Evolutionary conservation across 2,797 vertebrate species (phyloP), one percentile per base, ranked within the genome.

Genomic region (Falco columbarius): DNA sequence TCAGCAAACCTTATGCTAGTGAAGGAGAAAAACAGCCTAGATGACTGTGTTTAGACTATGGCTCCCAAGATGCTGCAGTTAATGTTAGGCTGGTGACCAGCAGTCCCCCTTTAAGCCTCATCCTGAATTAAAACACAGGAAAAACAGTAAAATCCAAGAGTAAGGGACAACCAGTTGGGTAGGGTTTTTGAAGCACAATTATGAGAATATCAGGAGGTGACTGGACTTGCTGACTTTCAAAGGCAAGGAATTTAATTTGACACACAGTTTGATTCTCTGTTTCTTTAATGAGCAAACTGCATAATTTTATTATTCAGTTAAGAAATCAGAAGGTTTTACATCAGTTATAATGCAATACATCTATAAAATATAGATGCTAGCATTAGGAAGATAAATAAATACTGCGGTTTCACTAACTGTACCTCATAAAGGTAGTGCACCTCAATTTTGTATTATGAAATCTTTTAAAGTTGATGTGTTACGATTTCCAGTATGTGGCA

Each of bases 401-500:
- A 65, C 49, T 77, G 13, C 58, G 55, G 13, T 90, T 92, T 76
- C 14, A 51, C 81, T 73, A 74, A n/a, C 67, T 40, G 20, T 55
- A 34, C 34, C 38, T 85, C 54, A 32, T 83, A 40, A 95, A 95
- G 42, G 46, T 26, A 54, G n/a, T 38, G 15, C 40, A 65, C 36
- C 27, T 87, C 1, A 0, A 19, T 34, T 87, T 76, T 65, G 7
- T 65, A 2, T 63, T 71, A 63, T 7, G 16, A 86, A 72, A 66
- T 68, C 42, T 62, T 90, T 58, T 62, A 51, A 65, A 81, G n/a
- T 62, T 44, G 67, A 66, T 55, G 30, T 68, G 26, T 94, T 94
- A 62, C 52, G 30, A 86, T 84, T 95, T 97, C 96, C 94, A 90
- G 96, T 86, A 63, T 94, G 95, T 95, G 96, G 93, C 94, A 96